Percentiles rank a stretch among this genome's conserved stretches.
These are phyloP conservation scores for Alosa alosa DNA, from an alignment of 2,113 vertebrate genomes.

Conservation along the genomic window DNA sequence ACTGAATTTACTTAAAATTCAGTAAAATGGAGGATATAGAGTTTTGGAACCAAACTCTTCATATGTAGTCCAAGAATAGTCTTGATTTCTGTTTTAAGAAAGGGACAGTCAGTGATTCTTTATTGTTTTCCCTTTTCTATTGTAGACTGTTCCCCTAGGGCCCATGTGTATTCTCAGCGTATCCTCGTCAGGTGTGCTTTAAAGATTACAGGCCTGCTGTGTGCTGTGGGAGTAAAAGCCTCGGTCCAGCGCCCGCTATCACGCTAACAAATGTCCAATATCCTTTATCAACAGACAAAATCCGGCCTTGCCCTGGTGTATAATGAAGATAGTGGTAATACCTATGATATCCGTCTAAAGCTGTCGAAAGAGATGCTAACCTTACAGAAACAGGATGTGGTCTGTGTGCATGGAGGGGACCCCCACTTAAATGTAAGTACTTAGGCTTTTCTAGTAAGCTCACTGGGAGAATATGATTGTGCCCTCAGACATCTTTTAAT, in stretches of 20 bases:
- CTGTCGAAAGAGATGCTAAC: slow-evolving; percentile 85
- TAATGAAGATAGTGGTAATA: slow-evolving; percentile 79
- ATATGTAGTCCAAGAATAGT: background rate
- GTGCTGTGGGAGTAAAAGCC: background rate
- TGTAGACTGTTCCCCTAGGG: background rate
- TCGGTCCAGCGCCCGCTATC: background rate
- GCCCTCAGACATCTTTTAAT: slow-evolving; percentile 6
- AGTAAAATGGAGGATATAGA: too few relatives aligned
- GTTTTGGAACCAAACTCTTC: too few relatives aligned
- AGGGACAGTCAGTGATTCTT: background rate
- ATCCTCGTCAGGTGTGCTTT: background rate
- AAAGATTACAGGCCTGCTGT: background rate
- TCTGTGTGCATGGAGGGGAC: slow-evolving; percentile 78
- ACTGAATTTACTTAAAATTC: too few relatives aligned
- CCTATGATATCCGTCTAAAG: slow-evolving; percentile 85
- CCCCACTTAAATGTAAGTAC: slow-evolving; percentile 87
- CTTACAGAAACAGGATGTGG: slow-evolving; percentile 89
- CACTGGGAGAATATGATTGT: slow-evolving; percentile 24
- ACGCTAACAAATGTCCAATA: slow-evolving; percentile 30
- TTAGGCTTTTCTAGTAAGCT: slow-evolving; percentile 42
- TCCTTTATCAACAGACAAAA: slow-evolving; percentile 79
- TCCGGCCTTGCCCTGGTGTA: slow-evolving; percentile 83
- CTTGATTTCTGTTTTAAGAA: background rate
- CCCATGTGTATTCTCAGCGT: background rate
- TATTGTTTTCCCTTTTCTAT: background rate